These are phyloP conservation scores for Oncorhynchus kisutch DNA, from an alignment of 2,113 vertebrate species.

Conservation along the genomic window DNA sequence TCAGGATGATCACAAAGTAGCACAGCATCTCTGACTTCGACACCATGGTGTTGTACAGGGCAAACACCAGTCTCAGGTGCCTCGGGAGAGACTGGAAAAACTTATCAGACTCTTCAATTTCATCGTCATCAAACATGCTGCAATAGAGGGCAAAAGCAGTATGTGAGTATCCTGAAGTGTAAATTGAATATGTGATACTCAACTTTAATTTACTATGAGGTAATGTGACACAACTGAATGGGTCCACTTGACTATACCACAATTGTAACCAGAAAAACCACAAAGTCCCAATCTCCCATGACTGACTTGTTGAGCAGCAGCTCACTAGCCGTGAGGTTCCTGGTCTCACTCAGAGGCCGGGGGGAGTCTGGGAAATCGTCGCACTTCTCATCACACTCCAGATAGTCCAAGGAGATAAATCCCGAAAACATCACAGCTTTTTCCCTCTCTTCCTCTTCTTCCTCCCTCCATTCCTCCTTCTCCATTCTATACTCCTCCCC, in stretches of 20 bases:
- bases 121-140: conserved; percentile 65
- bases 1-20: conserved; percentile 73
- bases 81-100: conserved; percentile 59
- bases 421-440: conserved; percentile 11
- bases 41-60: conserved; percentile 62
- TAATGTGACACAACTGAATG: background rate
- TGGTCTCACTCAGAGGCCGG: conserved; percentile 55
- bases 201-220: background rate
- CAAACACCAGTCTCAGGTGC: conserved; percentile 65
- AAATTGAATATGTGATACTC: background rate
- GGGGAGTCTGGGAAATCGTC: conserved; percentile 45
- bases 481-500: background rate
- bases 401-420: conserved; percentile 31
- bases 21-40: conserved; percentile 76
- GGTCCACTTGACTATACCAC: background rate
- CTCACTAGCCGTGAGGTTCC: conserved; percentile 69
- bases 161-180: background rate
- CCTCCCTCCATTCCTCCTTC: background rate
- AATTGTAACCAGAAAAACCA: background rate
- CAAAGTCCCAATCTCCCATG: background rate
- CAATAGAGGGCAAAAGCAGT: background rate
- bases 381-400: conserved; percentile 40
- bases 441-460: background rate
- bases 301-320: conserved; percentile 77
- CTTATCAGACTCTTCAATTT: conserved; percentile 67